A percentile compares a stretch with the other conserved stretches of the same genome.
phyloP scores from a whole-genome alignment of 2,797 vertebrate genomes.

The Rousettus madagascariensis region DNA sequence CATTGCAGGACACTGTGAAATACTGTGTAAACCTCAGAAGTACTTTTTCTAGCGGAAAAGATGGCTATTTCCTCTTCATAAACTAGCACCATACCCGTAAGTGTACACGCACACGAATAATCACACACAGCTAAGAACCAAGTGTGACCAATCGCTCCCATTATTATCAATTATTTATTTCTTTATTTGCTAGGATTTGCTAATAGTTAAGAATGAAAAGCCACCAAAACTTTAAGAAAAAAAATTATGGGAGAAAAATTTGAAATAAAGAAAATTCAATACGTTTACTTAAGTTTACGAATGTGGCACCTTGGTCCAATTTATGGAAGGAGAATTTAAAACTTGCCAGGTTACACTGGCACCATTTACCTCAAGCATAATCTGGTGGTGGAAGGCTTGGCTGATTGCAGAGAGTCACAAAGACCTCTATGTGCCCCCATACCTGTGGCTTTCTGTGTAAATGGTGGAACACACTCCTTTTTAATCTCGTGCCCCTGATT shows the following conservation, averaged over 20 bases:
- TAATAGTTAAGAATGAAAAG: not conserved
- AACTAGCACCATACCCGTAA: no score
- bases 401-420: not conserved
- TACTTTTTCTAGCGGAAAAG: not conserved
- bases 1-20: not conserved
- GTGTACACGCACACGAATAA: accelerated
- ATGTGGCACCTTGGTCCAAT: not conserved
- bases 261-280: not conserved
- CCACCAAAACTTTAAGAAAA: not conserved
- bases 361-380: not conserved
- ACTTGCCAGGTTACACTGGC: not conserved
- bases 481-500: not conserved
- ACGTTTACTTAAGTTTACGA: not conserved
- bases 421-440: no score
- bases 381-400: not conserved
- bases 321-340: not conserved
- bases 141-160: not conserved
- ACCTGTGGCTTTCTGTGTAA: not conserved
- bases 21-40: not conserved
- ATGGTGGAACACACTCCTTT: not conserved
- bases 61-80: not conserved
- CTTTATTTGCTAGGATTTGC: not conserved
- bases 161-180: not conserved
- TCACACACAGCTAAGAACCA: not conserved
- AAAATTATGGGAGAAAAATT: not conserved